Evolutionary conservation across 2,888 invertebrate genomes (phyloP), one percentile per base, ranked within the genome.

Genomic region (Spisula subtruncata): DNA sequence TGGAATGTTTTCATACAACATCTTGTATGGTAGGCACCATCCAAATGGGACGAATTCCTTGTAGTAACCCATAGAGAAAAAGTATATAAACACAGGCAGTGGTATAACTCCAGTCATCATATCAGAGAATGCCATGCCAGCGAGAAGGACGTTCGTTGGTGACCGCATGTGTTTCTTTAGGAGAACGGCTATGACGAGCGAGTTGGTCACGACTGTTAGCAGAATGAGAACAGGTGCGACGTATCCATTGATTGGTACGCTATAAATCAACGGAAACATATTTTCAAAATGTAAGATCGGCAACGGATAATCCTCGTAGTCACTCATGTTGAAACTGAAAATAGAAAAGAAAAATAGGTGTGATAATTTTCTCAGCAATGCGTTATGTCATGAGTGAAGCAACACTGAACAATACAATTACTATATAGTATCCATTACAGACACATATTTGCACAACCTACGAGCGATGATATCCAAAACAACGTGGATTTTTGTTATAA

Each of bases 61-160:
- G 96, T 98, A 98, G 97, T 98, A 98, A 46, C 98, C 98, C 94
- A 98, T 98, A 0, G 98, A 98, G 97, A 98, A 99, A 98, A 98
- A 98, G 96, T 99, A 98, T 97, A 99, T 98, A 82, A 99, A 98
- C 95, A 99, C 98, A 4, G 97, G 97, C 29, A 96, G 92, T 6
- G 97, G 96, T 87, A 95, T 95, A 0, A 96, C 90, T 0, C 96
- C 98, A 0, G 99, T 99, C 96, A 99, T 98, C 98, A 99, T 98
- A 97, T 99, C 99, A 94, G 98, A 98, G 6, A 99, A 97, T 0
- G 99, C 99, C 99, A 99, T 99, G n/a, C 98, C 98, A 98, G 98
- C 98, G 2, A 99, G 97, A 0, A 99, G 98, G n/a, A 98, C 98
- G 97, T 99, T 99, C 8, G 99, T 99, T 0, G 99, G 98, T 0